These are phyloP conservation scores for Caenorhabditis afra DNA, from an alignment of 2,888 invertebrate genomes.

Conservation along the genomic window DNA sequence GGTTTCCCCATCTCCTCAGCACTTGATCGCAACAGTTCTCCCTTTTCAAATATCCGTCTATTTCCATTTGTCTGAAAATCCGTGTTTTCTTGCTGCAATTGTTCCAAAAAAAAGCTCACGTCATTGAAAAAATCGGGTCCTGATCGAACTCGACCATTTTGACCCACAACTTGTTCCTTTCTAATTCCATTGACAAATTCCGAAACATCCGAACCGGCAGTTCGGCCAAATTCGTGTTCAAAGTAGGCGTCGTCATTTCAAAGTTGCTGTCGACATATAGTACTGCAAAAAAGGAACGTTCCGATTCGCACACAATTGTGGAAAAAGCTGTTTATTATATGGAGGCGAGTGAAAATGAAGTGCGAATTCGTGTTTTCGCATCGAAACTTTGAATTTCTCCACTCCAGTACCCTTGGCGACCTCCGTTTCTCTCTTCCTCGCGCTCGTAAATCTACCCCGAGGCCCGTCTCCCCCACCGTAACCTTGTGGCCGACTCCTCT, in stretches of 20 bases:
- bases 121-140: slow-evolving; percentile 68
- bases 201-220: slow-evolving; percentile 68
- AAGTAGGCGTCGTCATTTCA: slow-evolving; percentile 38
- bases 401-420: not conserved
- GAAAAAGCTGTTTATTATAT: not conserved
- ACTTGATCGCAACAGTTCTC: slow-evolving; percentile 78
- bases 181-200: slow-evolving; percentile 66
- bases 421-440: not conserved
- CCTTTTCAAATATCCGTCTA: slow-evolving; percentile 56
- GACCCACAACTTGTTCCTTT: slow-evolving; percentile 70
- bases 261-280: not conserved
- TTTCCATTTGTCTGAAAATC: slow-evolving; percentile 36
- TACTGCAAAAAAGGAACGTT: not conserved
- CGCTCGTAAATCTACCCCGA: slow-evolving; percentile 25
- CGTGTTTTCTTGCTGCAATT: not conserved
- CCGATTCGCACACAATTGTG: not conserved
- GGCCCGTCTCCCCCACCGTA: slow-evolving; percentile 29
- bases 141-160: slow-evolving; percentile 70
- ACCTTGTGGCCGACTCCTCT: not conserved
- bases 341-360: too few relatives aligned
- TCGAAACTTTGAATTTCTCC: not conserved
- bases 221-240: slow-evolving; percentile 72
- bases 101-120: slow-evolving; percentile 50
- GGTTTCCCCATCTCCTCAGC: slow-evolving; percentile 79
- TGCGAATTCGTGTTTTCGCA: too few relatives aligned